Evolutionary conservation across 2,113 vertebrate genomes (phyloP).

Genomic region (Nesoenas mayeri): DNA sequence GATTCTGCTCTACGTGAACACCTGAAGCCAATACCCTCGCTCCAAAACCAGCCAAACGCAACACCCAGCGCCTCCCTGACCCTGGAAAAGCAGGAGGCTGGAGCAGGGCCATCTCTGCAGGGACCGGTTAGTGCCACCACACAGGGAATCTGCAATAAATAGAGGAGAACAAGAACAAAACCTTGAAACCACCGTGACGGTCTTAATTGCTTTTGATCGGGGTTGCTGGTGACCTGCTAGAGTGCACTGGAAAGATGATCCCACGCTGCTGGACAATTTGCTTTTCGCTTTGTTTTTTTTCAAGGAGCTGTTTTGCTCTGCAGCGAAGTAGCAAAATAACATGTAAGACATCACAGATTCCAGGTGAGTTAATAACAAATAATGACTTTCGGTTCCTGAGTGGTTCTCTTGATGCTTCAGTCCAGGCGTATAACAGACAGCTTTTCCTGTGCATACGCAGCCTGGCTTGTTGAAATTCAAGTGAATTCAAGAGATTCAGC

Average conservation of each 20-base stretch:
- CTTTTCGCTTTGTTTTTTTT: neutral
- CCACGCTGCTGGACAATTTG: neutral
- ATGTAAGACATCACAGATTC: slow-evolving; percentile 9
- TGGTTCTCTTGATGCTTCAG: neutral
- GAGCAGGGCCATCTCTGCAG: neutral
- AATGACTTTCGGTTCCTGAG: slow-evolving; percentile 11
- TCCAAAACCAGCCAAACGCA: neutral
- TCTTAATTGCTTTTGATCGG: neutral
- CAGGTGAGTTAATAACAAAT: slow-evolving; percentile 39
- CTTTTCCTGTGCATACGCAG: neutral
- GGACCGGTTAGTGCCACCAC: neutral
- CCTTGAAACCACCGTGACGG: neutral
- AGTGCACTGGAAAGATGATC: neutral
- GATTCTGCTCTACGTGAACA: neutral
- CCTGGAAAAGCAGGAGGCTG: slow-evolving; percentile 4
- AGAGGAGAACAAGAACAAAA: neutral
- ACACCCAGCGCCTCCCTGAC: neutral
- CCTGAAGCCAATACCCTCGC: neutral
- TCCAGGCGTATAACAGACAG: neutral
- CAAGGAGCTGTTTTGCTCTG: neutral
- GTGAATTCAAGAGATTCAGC: neutral
- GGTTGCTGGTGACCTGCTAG: neutral
- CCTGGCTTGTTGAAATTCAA: neutral
- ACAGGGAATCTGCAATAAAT: neutral
- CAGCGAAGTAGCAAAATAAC: slow-evolving; percentile 2